phyloP scores from a whole-genome alignment of 1,140 invertebrate genomes.

The Cyphomyrmex costatus region DNA sequence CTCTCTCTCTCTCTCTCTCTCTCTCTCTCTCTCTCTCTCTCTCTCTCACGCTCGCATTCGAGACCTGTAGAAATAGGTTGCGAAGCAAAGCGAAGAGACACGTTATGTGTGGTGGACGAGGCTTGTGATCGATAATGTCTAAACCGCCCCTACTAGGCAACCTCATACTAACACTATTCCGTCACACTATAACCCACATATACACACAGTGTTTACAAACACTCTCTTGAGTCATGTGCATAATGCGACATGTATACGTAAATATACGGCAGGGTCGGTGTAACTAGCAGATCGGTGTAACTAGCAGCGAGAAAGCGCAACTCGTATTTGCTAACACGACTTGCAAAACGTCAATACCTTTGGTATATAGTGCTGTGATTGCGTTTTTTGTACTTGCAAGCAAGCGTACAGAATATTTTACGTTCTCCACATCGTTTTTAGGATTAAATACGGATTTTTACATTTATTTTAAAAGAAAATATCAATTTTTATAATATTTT shows the following conservation, averaged over 20 bases:
- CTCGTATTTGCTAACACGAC: conserved; percentile 62
- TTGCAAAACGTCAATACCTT: conserved; percentile 49
- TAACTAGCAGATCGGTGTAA: conserved; percentile 48
- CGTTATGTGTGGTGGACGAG: conserved; percentile 72
- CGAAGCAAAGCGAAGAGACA: conserved; percentile 52
- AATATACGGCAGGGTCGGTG: conserved; percentile 65
- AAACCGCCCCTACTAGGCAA: conserved; percentile 64
- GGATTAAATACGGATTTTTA: background rate
- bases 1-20: background rate
- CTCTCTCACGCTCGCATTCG: conserved; percentile 29
- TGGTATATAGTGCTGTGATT: background rate
- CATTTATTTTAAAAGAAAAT: background rate
- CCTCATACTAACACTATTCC: conserved; percentile 44
- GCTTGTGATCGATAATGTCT: conserved; percentile 76
- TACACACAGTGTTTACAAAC: conserved; percentile 64
- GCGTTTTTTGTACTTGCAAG: background rate
- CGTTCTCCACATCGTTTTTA: too few species aligned
- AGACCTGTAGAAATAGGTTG: conserved; percentile 77
- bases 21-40: background rate
- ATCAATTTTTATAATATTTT: conserved; percentile 1
- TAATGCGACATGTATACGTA: conserved; percentile 68
- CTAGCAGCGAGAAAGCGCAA: conserved; percentile 49
- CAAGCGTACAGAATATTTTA: background rate
- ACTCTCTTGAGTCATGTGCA: conserved; percentile 44
- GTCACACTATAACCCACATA: conserved; percentile 46